A percentile compares a stretch with the other conserved stretches of the same genome.
Evolutionary conservation across 1,140 invertebrate genomes (phyloP).

Genomic region (Pectinophora gossypiella): DNA sequence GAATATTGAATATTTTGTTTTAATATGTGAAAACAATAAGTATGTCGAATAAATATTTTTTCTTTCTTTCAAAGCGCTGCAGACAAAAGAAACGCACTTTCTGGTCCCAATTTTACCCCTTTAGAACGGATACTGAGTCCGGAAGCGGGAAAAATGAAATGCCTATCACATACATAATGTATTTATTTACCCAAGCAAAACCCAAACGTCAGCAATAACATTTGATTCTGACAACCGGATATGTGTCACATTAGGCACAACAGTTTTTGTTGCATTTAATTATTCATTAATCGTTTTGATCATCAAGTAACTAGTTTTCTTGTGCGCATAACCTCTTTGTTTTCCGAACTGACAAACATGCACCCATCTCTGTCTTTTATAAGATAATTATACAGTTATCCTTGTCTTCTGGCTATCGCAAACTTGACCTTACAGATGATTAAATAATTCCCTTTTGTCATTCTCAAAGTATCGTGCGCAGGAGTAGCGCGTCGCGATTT

Average conservation of each 20-base stretch:
- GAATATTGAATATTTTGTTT: too few relatives aligned
- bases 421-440: constrained; percentile 49
- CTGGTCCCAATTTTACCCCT: too few relatives aligned
- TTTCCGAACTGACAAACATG: constrained; percentile 19
- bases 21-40: too few relatives aligned
- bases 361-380: constrained; percentile 22
- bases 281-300: constrained; percentile 13
- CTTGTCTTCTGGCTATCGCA: constrained; percentile 33
- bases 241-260: not conserved
- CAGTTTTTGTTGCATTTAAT: constrained; percentile 1
- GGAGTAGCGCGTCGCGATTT: constrained; percentile 20
- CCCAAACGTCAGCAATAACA: too few relatives aligned
- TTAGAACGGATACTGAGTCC: too few relatives aligned
- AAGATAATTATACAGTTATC: constrained; percentile 19
- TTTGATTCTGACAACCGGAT: not conserved
- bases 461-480: constrained; percentile 29
- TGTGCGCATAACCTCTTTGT: constrained; percentile 29
- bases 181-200: too few relatives aligned
- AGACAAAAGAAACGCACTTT: too few relatives aligned
- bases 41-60: too few relatives aligned
- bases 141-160: too few relatives aligned
- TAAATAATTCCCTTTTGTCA: constrained; percentile 34
- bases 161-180: too few relatives aligned
- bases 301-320: constrained; percentile 46
- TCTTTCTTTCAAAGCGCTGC: too few relatives aligned